Conservation (phyloP, 2,113 vertebrate genomes). For the Phaethon lepturus region DNA sequence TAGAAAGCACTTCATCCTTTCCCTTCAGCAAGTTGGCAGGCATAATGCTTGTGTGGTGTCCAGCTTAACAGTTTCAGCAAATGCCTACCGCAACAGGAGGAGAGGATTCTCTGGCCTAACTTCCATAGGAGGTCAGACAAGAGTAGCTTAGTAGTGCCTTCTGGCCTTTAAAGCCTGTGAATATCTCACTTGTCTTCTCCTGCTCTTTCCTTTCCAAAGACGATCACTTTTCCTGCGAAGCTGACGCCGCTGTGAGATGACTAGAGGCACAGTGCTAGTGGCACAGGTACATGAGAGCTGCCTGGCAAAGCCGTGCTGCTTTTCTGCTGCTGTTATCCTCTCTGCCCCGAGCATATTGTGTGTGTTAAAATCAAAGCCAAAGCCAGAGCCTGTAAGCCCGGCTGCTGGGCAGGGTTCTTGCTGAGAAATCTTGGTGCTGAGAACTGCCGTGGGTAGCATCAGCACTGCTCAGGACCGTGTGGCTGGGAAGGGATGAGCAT, state of each 20-base stretch:
- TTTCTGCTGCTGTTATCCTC: not conserved
- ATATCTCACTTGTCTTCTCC: not conserved
- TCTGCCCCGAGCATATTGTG: not conserved
- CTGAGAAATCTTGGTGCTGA: not conserved
- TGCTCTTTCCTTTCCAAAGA: conserved; percentile 71
- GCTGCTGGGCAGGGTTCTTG: not conserved
- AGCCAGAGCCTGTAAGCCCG: not conserved
- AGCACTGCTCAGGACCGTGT: accelerated
- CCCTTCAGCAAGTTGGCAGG: not conserved
- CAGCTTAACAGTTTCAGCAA: not conserved
- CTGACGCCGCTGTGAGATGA: conserved; percentile 88
- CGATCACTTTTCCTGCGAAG: conserved; percentile 88
- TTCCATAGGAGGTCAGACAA: not conserved
- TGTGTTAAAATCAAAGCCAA: no score
- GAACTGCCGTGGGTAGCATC: not conserved
- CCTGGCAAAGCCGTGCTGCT: not conserved
- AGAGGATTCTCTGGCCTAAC: not conserved
- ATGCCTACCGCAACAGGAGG: not conserved
- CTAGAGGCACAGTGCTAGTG: conserved; percentile 86
- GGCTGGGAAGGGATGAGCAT: not conserved
- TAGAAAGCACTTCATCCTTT: not conserved
- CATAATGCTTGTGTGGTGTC: not conserved
- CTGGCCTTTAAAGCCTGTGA: not conserved
- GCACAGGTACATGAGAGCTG: conserved; percentile 81
- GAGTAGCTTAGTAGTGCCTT: not conserved